These are phyloP conservation scores for Tylochromis polylepis DNA, from an alignment of 2,113 vertebrate genomes.

Conservation along the genomic window DNA sequence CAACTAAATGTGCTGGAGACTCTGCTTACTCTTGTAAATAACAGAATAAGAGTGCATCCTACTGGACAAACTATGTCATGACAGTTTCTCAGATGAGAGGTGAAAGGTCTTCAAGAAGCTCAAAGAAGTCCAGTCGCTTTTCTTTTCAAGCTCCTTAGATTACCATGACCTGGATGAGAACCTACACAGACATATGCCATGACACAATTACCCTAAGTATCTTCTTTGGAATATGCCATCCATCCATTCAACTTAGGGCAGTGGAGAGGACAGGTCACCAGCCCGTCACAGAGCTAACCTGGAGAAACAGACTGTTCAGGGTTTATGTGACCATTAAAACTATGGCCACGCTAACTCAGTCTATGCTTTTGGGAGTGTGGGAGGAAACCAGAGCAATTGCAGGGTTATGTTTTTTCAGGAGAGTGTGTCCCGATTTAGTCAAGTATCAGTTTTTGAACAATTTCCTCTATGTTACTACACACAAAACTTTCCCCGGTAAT, in stretches of 20 bases:
- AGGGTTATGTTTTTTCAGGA: not conserved
- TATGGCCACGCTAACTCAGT: not conserved
- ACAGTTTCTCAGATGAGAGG: not conserved
- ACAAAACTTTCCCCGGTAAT: not conserved
- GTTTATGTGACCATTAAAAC: not conserved
- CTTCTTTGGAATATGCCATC: not conserved
- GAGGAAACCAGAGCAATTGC: not conserved
- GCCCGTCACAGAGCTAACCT: not conserved
- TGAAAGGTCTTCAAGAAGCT: not conserved
- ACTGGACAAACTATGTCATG: not conserved
- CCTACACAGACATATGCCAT: not conserved
- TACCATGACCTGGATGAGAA: not conserved
- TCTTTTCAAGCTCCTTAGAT: not conserved
- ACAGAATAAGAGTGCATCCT: not conserved
- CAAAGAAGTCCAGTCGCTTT: not conserved
- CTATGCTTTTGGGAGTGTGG: not conserved
- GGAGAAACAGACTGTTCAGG: not conserved
- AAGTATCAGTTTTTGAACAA: not conserved
- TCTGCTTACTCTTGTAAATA: not conserved
- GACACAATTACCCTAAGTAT: not conserved
- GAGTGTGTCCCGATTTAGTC: not conserved
- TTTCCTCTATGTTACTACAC: not conserved
- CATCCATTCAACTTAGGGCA: not conserved
- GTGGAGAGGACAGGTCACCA: not conserved
- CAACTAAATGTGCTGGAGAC: not conserved